These are phyloP conservation scores for Echiichthys vipera DNA, from an alignment of 2,797 vertebrate genomes.

Conservation along the genomic window DNA sequence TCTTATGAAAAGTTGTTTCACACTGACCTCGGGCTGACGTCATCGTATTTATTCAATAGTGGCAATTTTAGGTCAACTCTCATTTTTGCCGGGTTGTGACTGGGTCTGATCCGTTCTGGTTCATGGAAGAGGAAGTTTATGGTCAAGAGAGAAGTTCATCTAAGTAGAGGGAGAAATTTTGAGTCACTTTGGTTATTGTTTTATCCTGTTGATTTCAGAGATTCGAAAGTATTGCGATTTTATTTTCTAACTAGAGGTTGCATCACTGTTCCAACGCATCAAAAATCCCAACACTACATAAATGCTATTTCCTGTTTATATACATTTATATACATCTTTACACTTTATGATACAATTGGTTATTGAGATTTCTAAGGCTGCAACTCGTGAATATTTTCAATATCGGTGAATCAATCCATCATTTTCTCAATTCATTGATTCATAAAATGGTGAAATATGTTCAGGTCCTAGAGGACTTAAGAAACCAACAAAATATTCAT, in stretches of 20 bases:
- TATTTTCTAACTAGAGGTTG: not conserved
- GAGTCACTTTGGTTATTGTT: not conserved
- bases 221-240: too few relatives aligned
- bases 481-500: too few relatives aligned
- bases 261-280: not conserved
- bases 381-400: too few relatives aligned
- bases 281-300: not conserved
- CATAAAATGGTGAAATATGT: too few relatives aligned
- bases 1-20: not conserved
- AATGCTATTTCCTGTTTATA: not conserved
- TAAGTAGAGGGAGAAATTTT: not conserved
- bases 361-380: too few relatives aligned
- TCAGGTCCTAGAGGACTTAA: too few relatives aligned
- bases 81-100: not conserved
- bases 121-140: not conserved
- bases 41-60: not conserved
- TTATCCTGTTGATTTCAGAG: not conserved
- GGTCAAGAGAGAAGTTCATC: not conserved
- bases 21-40: conserved; percentile 13
- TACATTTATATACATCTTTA: not conserved
- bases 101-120: not conserved
- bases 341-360: too few relatives aligned
- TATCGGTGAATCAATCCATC: too few relatives aligned
- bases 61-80: not conserved
- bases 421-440: too few relatives aligned